Evolutionary conservation across 2,113 vertebrate genomes (phyloP), one percentile per base, ranked within the genome.

Genomic region (Zingel zingel): DNA sequence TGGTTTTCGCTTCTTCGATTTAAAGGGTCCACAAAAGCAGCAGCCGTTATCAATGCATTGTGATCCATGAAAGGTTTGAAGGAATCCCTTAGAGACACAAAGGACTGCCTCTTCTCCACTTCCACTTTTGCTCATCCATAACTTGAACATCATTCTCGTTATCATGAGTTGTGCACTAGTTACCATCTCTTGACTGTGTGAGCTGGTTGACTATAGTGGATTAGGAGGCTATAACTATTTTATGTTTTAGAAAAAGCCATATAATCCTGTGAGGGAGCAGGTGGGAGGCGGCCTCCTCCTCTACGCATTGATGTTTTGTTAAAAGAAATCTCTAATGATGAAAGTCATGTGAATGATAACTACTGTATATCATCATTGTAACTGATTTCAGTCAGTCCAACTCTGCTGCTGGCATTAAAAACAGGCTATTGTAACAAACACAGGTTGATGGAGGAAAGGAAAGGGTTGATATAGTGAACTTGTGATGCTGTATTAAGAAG

Each of bases 161-260:
- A 3, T 56, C 75, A 58, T 6, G 36, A 58, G 33, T 48, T 57
- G 53, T 72, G 61, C 23, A 58, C 53, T 33, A 15, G 23, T 36
- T 25, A 11, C 21, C 14, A 2, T 78, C n/a, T 36, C n/a, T 62
- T 30, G 73, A 53, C 61, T 78, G 72, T 64, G 14, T 59, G 68
- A 57, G 65, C 43, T 2, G 1, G n/a, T 36, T 30, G 19, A 18
- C 18, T 64, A 1, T 53, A 61, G 30, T 61, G 56, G n/a, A 47
- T 73, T 15, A 45, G 57, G 79, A 85, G 78, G 39, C 39, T 43
- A 5, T 68, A 83, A 81, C 43, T 2, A 54, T 64, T 48, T 77
- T 25, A 79, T 61, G 68, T 85, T 81, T 79, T 30, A 81, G 48
- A 53, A 88, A 72, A 92, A 92, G 89, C 91, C 89, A 92, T 90